Conservation (phyloP, 2,797 vertebrate species). For the Pangasius sanitwongsei region DNA sequence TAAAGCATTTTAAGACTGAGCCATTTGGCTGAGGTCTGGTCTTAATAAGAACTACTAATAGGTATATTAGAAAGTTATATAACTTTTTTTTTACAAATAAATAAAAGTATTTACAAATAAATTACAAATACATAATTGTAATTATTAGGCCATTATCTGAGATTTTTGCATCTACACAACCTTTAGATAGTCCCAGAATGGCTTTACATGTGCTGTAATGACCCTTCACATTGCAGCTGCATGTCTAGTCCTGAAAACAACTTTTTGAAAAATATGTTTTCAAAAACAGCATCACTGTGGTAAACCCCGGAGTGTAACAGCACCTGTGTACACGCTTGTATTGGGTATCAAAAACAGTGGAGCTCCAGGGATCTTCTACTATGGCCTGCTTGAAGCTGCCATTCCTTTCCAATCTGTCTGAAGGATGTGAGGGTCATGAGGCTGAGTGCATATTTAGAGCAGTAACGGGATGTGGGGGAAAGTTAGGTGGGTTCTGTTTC, state of each 20-base stretch:
- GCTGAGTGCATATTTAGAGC: conserved; percentile 25
- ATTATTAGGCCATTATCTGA: neutral
- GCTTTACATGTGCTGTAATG: neutral
- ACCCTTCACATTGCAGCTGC: conserved; percentile 13
- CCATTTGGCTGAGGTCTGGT: no score
- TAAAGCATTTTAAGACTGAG: no score
- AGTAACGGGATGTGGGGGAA: conserved; percentile 15
- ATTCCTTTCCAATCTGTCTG: neutral
- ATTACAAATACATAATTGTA: neutral
- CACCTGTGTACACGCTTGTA: conserved; percentile 50
- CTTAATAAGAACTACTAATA: no score
- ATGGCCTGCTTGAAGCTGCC: neutral
- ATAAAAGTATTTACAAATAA: no score
- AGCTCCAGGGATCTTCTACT: conserved; percentile 24
- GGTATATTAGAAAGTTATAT: no score
- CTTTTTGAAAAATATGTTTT: conserved; percentile 27
- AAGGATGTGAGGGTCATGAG: conserved; percentile 8
- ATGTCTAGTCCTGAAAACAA: conserved; percentile 29
- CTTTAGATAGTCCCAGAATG: neutral
- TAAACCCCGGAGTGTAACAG: conserved; percentile 4
- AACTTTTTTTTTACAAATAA: no score
- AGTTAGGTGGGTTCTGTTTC: conserved; percentile 28
- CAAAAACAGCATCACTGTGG: conserved; percentile 7
- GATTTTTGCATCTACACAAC: neutral
- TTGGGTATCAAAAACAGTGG: conserved; percentile 10